Evolutionary conservation across 2,888 invertebrate species (phyloP), one percentile per base, ranked within the genome.

Genomic region (Cheiracanthium punctorium): DNA sequence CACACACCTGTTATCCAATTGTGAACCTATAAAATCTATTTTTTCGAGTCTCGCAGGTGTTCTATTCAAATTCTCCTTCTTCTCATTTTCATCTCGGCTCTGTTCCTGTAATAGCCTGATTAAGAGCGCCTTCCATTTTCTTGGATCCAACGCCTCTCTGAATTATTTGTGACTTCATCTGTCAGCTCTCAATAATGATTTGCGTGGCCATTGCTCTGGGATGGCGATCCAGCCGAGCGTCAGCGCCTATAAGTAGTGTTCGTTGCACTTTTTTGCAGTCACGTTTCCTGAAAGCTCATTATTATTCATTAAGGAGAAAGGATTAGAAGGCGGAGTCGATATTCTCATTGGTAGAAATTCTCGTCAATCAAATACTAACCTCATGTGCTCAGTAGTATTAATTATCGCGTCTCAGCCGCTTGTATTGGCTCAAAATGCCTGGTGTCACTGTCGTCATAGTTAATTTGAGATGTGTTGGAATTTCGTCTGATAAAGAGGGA

Each of bases 261-360:
- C 41, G 30, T 30, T 12, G 29, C 64, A 43, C 33, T 37, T 29
- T 20, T n/a, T 37, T 37, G n/a, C 70, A 67, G 58, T 82, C 82
- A 82, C 75, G 82, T 82, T 82, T 75, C 82, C 75, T 82, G n/a
- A 82, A 70, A 41, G 73, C 82, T 82, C 70, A 82, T 82, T 82
- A 82, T 69, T 82, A 82, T 82, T 82, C 82, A 82, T 82, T 82
- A 82, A 75, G 75, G n/a, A n/a, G n/a, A 75, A 75, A 37, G 82
- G 82, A 82, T 82, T 75, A 75, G 69, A 75, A 71, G 82, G 82
- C 75, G 82, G 82, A 82, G 82, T 30, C 82, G 43, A 64, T 64
- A 28, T 65, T 82, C 64, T 64, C 33, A 82, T 82, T 82, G 82
- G 82, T 58, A 58, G 81, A 82, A 30, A 41, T 37, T 28, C 75